Evolutionary conservation across 1,140 invertebrate species (phyloP).

Genomic region (Colletes gigas): DNA sequence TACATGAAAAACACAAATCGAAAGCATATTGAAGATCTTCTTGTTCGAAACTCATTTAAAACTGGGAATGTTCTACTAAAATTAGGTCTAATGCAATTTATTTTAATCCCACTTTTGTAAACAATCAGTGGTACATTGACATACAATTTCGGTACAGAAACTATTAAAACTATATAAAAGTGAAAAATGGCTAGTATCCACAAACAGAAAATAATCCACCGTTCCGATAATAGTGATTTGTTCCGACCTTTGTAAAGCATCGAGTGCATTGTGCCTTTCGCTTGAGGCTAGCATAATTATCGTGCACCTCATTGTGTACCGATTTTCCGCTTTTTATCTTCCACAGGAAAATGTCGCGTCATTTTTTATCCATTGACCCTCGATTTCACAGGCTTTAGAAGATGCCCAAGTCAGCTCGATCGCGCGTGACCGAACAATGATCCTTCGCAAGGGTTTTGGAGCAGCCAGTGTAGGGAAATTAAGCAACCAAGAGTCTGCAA

Average conservation of each 20-base stretch:
- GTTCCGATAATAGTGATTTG: background rate
- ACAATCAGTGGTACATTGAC: no score
- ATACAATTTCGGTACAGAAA: no score
- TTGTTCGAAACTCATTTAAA: no score
- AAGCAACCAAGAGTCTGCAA: constrained; percentile 56
- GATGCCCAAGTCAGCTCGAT: constrained; percentile 62
- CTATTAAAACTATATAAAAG: no score
- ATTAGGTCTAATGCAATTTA: no score
- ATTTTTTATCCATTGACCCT: constrained; percentile 29
- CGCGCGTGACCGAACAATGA: constrained; percentile 77
- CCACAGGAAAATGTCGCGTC: background rate
- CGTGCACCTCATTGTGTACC: background rate
- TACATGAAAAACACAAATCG: no score
- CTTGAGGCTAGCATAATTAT: background rate
- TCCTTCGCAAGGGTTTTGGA: constrained; percentile 59
- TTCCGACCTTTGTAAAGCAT: background rate
- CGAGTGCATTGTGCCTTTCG: background rate
- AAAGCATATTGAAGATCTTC: no score
- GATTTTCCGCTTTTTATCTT: constrained; percentile 2
- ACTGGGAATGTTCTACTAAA: no score
- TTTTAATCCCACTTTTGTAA: no score
- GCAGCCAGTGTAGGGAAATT: constrained; percentile 38
- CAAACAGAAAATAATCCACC: background rate
- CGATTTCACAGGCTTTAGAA: constrained; percentile 51
- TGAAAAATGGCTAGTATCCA: background rate